phyloP scores from a whole-genome alignment of 2,888 invertebrate species.

The Periphyllus acericola region DNA sequence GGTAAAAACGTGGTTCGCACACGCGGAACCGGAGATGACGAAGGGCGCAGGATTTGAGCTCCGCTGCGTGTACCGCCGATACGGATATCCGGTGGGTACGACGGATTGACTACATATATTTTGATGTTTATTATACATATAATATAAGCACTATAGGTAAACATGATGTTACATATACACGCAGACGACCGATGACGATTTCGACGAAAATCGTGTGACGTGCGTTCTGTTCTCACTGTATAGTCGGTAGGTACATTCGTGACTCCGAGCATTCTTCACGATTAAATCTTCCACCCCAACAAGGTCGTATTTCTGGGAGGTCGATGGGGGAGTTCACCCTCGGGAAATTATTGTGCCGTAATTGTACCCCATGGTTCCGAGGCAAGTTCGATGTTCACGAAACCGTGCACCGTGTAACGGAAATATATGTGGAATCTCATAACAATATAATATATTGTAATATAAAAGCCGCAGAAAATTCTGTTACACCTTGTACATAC shows the following conservation, averaged over 20 bases:
- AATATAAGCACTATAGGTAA: not conserved
- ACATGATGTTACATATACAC: not conserved
- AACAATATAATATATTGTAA: too few species aligned
- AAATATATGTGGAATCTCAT: too few species aligned
- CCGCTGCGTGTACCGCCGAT: conserved; percentile 1
- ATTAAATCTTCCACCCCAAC: too few species aligned
- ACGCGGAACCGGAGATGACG: conserved; percentile 60
- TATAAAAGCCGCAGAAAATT: too few species aligned
- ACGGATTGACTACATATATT: not conserved
- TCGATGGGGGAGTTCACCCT: too few species aligned
- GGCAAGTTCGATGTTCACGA: not conserved
- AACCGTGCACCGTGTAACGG: not conserved
- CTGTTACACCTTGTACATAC: too few species aligned
- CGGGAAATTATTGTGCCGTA: not conserved
- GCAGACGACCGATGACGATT: not conserved
- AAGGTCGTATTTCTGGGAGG: too few species aligned
- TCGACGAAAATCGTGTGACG: not conserved
- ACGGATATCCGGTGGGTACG: conserved; percentile 55
- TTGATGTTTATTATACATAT: not conserved
- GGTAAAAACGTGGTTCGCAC: not conserved
- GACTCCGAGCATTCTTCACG: too few species aligned
- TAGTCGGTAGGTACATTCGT: too few species aligned
- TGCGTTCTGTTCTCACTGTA: too few species aligned
- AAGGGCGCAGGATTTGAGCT: conserved; percentile 60
- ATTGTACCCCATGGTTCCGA: not conserved